Base-by-base conservation (phyloP, 2,888 invertebrate genomes). In the Andrena camellia region DNA sequence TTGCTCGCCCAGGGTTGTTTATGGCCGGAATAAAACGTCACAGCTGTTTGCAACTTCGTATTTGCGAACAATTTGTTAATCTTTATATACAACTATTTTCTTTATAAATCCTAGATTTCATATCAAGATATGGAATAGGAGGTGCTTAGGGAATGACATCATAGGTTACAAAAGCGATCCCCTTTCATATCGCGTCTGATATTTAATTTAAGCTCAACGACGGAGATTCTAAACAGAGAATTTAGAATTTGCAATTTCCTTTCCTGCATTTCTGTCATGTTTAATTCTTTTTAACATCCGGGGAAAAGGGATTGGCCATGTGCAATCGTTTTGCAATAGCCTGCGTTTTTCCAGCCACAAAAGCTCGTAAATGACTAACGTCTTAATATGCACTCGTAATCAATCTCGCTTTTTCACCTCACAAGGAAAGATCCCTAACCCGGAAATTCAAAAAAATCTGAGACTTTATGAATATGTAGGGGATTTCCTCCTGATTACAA, bases 181-280 rank as follows among this genome's bases (percentile, higher is more conserved):
- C 2, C 20, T 23, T 42, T 57, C 1, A n/a, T 35, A 35, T 57
- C 23, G 33, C 33, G n/a, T 23, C 2, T 63, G 10, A 33, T 1
- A 20, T 33, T 8, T 63, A 7, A 63, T 63, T 17, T 20, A 23
- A 54, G 7, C 35, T 35, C 54, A 33, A 7, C 7, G 23, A 26
- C 17, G 23, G 5, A 42, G 42, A 17, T 42, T 42, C 17, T 42
- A 59, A 35, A 8, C 6, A n/a, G 0, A 23, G 8, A 63, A 50
- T 63, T 23, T 50, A 20, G 3, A 13, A 50, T 1, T 2, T 23
- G 20, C n/a, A 54, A 54, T 54, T 26, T 63, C 5, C 20, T n/a
- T 23, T 66, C 62, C 86, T 83, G 74, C 74, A 72, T 50, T 83
- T 81, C 77, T 84, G 69, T 68, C 70, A 74, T 4, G 57, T 64